phyloP scores from a whole-genome alignment of 2,113 vertebrate genomes.

The Anolis sagrei region DNA sequence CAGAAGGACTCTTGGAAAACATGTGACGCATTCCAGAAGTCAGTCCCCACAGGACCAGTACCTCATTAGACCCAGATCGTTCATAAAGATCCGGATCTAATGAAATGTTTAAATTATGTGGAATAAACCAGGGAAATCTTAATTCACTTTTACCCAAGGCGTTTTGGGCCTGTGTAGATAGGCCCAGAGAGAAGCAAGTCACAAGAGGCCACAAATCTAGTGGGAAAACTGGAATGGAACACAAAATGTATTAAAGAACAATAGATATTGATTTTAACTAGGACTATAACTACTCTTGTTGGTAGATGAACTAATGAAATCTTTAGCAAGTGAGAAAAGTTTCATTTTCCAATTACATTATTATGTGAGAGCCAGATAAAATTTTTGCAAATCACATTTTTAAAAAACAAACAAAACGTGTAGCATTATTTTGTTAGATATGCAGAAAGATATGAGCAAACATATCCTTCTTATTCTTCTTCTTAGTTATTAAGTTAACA shows the following conservation, averaged over 20 bases:
- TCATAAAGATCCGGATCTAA: no score
- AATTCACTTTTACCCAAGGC: no score
- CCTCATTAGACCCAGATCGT: no score
- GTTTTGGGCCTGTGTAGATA: no score
- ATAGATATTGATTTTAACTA: background rate
- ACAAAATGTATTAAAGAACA: background rate
- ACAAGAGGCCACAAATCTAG: background rate
- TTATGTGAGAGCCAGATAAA: background rate
- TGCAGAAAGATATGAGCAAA: background rate
- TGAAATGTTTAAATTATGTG: no score
- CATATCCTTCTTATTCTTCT: background rate
- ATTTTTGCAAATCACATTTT: background rate
- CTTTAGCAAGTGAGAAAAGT: background rate
- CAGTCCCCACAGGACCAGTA: no score
- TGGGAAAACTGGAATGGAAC: background rate
- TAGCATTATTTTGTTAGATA: background rate
- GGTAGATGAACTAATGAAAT: background rate
- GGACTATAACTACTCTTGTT: background rate
- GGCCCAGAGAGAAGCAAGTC: background rate
- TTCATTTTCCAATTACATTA: background rate
- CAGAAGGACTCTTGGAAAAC: no score
- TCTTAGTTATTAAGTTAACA: constrained; percentile 3
- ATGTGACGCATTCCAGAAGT: no score
- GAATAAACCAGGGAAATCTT: no score
- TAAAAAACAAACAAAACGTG: background rate